A percentile compares a stretch with the other conserved stretches of the same genome.
phyloP scores from a whole-genome alignment of 2,888 invertebrate species.

The Synergus gifuensis region DNA sequence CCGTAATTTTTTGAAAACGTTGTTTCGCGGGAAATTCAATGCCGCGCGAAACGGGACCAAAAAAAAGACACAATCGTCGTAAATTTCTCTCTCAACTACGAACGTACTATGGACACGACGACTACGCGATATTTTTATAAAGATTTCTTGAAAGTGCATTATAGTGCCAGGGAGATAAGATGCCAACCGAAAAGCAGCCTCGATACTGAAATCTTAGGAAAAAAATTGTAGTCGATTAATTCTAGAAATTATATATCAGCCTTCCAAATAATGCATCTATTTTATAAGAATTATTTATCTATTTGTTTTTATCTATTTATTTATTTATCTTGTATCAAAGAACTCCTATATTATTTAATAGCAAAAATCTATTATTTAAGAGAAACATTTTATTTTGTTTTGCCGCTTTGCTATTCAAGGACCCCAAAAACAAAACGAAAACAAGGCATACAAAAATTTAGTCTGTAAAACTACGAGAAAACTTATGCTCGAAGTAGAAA shows the following conservation, averaged over 20 bases:
- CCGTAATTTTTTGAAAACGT: slow-evolving; percentile 62
- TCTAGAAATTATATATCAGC: background rate
- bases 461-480: slow-evolving; percentile 32
- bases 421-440: slow-evolving; percentile 24
- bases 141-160: slow-evolving; percentile 76
- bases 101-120: slow-evolving; percentile 70
- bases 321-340: background rate
- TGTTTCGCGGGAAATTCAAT: slow-evolving; percentile 65
- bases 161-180: slow-evolving; percentile 71
- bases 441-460: slow-evolving; percentile 28
- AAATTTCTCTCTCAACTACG: slow-evolving; percentile 65
- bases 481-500: slow-evolving; percentile 37
- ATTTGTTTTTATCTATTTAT: background rate
- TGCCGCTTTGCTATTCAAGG: background rate
- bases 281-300: background rate
- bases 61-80: slow-evolving; percentile 67
- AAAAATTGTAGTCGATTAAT: slow-evolving; percentile 13
- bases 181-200: slow-evolving; percentile 63
- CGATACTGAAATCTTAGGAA: slow-evolving; percentile 53
- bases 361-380: background rate
- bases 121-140: slow-evolving; percentile 76
- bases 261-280: slow-evolving; percentile 1
- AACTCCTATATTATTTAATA: background rate
- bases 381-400: background rate
- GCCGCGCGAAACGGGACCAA: slow-evolving; percentile 72